These are phyloP conservation scores for Rostratula benghalensis DNA, from an alignment of 2,113 vertebrate genomes.

Conservation along the genomic window DNA sequence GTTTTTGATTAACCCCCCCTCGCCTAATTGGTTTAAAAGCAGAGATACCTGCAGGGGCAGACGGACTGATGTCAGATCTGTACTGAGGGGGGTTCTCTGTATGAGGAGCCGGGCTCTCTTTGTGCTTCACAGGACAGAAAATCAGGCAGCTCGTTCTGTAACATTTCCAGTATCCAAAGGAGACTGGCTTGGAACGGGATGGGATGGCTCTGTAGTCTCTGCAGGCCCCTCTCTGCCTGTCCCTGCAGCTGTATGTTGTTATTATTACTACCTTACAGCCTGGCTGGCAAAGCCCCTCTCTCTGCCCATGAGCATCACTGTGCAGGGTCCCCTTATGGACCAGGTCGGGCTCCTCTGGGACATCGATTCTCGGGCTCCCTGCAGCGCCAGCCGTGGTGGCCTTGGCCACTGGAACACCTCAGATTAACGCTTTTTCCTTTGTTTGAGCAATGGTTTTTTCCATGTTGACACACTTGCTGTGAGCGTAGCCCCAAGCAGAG, in stretches of 20 bases:
- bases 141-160: background rate
- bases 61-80: accelerated
- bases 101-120: background rate
- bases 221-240: background rate
- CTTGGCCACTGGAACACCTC: too few species aligned
- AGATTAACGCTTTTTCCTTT: too few species aligned
- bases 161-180: background rate
- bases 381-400: background rate
- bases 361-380: background rate
- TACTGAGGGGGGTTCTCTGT: background rate
- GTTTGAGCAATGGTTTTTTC: too few species aligned
- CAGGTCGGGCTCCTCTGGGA: background rate
- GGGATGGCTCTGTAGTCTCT: background rate
- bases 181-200: accelerated
- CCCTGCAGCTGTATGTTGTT: accelerated
- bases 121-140: background rate
- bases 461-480: background rate
- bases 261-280: background rate
- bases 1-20: background rate
- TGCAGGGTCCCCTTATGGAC: background rate
- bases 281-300: background rate
- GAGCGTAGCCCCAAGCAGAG: background rate
- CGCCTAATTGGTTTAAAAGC: background rate
- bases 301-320: background rate
- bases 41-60: background rate